Conservation (phyloP, 2,888 invertebrate genomes). For the Temnothorax unifasciatus region DNA sequence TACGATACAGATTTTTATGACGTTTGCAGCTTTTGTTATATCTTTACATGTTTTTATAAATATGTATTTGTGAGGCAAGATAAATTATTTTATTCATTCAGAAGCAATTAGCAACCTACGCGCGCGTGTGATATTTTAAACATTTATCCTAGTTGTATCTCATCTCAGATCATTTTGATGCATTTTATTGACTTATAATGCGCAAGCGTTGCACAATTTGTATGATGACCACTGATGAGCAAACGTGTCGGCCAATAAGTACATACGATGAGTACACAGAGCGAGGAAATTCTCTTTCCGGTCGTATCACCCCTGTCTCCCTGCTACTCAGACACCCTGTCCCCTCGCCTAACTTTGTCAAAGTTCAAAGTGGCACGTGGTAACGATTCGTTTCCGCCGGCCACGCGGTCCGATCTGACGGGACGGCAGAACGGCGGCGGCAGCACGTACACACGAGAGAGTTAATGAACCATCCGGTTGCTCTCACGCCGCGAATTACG, state of each 20-base stretch:
- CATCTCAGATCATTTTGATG: neutral
- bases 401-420: slow-evolving; percentile 66
- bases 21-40: neutral
- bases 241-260: slow-evolving; percentile 6
- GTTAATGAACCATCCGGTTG: slow-evolving; percentile 71
- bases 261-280: slow-evolving; percentile 18
- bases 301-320: slow-evolving; percentile 41
- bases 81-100: slow-evolving; percentile 7
- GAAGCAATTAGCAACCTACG: neutral
- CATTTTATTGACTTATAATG: neutral
- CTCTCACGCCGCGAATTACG: slow-evolving; percentile 69
- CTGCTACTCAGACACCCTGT: slow-evolving; percentile 46
- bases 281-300: slow-evolving; percentile 56
- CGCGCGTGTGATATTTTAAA: neutral
- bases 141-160: too few species aligned
- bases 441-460: slow-evolving; percentile 64
- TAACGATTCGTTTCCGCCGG: slow-evolving; percentile 75
- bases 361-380: slow-evolving; percentile 77
- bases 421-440: slow-evolving; percentile 60
- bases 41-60: neutral
- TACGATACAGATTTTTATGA: neutral
- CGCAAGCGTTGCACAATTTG: slow-evolving; percentile 14
- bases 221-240: neutral
- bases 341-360: slow-evolving; percentile 65
- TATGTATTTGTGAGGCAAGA: neutral